These are phyloP conservation scores for Myotis daubentonii DNA, from an alignment of 2,797 vertebrate species.

Conservation along the genomic window DNA sequence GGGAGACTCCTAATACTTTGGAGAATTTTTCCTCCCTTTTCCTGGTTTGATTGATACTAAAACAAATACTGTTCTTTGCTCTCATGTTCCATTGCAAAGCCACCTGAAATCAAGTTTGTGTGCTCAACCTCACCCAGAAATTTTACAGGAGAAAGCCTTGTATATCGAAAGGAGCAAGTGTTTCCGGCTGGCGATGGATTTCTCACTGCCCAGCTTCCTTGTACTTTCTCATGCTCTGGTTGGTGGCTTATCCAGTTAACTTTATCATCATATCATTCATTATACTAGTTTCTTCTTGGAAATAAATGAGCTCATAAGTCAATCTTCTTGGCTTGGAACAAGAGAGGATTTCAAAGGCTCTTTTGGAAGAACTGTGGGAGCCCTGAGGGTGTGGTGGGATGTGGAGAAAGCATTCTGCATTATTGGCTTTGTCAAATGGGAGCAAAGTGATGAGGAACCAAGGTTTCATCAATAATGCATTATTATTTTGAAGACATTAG, in stretches of 20 bases:
- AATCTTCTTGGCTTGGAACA: neutral
- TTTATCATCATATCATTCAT: constrained; percentile 44
- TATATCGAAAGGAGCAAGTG: neutral
- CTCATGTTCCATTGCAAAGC: neutral
- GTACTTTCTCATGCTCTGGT: constrained; percentile 34
- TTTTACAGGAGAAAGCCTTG: neutral
- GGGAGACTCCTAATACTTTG: neutral
- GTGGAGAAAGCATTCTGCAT: constrained; percentile 3
- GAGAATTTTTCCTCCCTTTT: constrained; percentile 3
- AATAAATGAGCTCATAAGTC: constrained; percentile 30
- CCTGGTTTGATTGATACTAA: neutral
- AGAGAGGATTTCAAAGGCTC: constrained; percentile 38
- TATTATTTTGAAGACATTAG: constrained; percentile 70
- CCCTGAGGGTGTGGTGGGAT: neutral
- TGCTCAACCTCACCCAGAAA: neutral
- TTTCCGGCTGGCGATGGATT: neutral
- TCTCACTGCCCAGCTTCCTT: neutral
- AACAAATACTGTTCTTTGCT: neutral
- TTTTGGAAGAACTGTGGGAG: neutral
- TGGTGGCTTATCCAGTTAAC: constrained; percentile 38
- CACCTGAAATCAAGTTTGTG: neutral
- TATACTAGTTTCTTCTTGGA: constrained; percentile 51
- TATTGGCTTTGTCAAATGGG: constrained; percentile 27
- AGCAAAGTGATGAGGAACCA: constrained; percentile 43
- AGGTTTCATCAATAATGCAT: constrained; percentile 67